Percentiles rank a stretch among this genome's conserved stretches.
phyloP scores from a whole-genome alignment of 2,797 vertebrate genomes.

The Rhinogobio ventralis region DNA sequence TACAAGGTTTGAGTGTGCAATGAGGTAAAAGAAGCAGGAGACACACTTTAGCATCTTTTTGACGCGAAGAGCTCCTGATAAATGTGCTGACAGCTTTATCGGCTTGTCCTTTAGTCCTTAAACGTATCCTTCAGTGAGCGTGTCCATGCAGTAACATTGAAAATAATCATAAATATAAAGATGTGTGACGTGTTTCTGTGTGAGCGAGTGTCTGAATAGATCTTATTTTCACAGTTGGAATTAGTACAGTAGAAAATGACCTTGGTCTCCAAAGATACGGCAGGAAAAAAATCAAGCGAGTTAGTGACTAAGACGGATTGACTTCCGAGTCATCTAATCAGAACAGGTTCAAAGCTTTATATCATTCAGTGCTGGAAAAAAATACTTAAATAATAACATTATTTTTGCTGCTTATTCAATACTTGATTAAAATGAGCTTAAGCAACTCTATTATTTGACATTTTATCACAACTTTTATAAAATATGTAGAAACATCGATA shows the following conservation, averaged over 20 bases:
- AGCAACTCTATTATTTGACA: not conserved
- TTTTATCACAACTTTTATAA: not conserved
- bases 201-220: not conserved
- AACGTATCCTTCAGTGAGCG: not conserved
- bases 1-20: not conserved
- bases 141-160: not conserved
- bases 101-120: not conserved
- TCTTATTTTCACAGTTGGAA: constrained; percentile 4
- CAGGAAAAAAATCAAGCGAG: not conserved
- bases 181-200: constrained; percentile 12
- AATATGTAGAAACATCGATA: not conserved
- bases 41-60: not conserved
- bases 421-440: not conserved
- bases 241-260: constrained; percentile 23
- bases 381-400: not conserved
- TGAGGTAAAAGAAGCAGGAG: not conserved
- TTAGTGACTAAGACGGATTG: constrained; percentile 3
- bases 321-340: constrained; percentile 13
- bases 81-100: not conserved
- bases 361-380: not conserved
- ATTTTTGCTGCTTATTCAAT: not conserved
- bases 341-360: constrained; percentile 5
- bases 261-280: constrained; percentile 40
- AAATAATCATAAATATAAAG: not conserved
- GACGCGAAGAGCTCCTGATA: not conserved